Conservation (phyloP, 2,888 invertebrate species). For the Stenotaenia linearis region DNA sequence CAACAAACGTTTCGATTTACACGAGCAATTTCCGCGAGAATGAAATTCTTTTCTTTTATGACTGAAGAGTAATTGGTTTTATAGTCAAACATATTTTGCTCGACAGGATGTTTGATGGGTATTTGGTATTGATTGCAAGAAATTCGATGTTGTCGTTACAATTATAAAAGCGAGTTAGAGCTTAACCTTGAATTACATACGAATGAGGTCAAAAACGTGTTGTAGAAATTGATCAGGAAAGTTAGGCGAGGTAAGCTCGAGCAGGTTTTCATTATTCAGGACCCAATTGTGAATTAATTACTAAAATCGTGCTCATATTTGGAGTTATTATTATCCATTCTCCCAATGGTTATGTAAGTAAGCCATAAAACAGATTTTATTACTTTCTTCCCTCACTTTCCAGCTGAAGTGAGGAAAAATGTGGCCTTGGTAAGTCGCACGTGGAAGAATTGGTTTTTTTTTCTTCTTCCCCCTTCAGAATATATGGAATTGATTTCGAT, state of each 20-base stretch:
- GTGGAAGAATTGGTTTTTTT: too few relatives aligned
- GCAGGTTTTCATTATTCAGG: not conserved
- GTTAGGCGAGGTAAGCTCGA: not conserved
- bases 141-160: not conserved
- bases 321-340: too few relatives aligned
- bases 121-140: not conserved
- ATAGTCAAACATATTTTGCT: not conserved
- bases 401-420: too few relatives aligned
- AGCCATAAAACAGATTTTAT: too few relatives aligned
- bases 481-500: too few relatives aligned
- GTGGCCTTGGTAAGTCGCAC: too few relatives aligned
- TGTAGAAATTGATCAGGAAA: not conserved
- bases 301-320: not conserved
- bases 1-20: too few relatives aligned
- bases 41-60: not conserved
- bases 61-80: not conserved
- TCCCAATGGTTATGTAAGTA: too few relatives aligned
- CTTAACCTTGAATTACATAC: not conserved
- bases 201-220: not conserved
- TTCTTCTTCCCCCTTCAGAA: too few relatives aligned
- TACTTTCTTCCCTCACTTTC: too few relatives aligned
- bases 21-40: too few relatives aligned
- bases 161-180: not conserved
- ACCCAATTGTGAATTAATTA: not conserved
- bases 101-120: not conserved